These are phyloP conservation scores for Gastracanthus pulcherrimus DNA, from an alignment of 2,888 invertebrate species.

Conservation along the genomic window DNA sequence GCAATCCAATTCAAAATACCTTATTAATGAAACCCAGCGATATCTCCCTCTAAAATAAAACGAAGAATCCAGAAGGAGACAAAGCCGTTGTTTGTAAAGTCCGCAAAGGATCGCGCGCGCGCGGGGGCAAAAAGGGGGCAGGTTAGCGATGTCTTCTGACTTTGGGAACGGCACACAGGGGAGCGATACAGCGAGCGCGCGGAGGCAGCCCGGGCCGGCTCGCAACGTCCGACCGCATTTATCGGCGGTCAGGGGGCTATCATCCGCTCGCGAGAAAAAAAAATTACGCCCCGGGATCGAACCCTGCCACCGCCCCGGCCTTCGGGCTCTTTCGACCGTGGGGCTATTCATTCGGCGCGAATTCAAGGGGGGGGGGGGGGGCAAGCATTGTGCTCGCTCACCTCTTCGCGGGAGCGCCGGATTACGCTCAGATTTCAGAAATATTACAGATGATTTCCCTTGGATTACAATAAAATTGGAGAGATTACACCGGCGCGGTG, in stretches of 20 bases:
- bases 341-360: background rate
- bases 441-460: too few relatives aligned
- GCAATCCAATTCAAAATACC: too few relatives aligned
- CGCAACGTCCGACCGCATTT: constrained; percentile 21
- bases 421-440: too few relatives aligned
- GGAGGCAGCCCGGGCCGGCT: too few relatives aligned
- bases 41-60: background rate
- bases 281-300: background rate
- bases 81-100: background rate
- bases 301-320: too few relatives aligned
- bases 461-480: too few relatives aligned
- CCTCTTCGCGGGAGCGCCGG: too few relatives aligned
- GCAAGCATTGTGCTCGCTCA: too few relatives aligned
- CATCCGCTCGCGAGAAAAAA: constrained; percentile 3
- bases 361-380: too few relatives aligned
- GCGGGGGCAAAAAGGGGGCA: background rate
- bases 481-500: too few relatives aligned
- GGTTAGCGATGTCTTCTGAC: constrained; percentile 23
- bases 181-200: constrained; percentile 4
- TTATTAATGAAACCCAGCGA: background rate
- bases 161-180: constrained; percentile 24
- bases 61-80: background rate
- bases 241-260: constrained; percentile 45
- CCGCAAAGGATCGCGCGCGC: background rate
- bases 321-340: too few relatives aligned